These are phyloP conservation scores for Dolichallabes microphthalmus DNA, from an alignment of 2,113 vertebrate genomes.

Conservation along the genomic window DNA sequence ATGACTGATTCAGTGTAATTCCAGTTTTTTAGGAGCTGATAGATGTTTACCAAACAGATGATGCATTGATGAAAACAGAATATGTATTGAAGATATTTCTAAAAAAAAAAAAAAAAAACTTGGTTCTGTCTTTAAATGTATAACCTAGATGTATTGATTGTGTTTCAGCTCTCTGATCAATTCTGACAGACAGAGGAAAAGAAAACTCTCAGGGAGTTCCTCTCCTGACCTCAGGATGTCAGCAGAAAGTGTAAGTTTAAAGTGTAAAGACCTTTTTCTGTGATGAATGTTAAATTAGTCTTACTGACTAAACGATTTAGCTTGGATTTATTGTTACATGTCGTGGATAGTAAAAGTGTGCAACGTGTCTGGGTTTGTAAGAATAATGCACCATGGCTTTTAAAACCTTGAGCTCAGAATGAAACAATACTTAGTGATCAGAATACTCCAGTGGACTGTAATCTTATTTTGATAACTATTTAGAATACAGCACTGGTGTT, in stretches of 20 bases:
- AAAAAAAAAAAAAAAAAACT: too few species aligned
- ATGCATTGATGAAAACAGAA: not conserved
- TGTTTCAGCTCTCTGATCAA: constrained; percentile 76
- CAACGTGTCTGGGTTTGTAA: not conserved
- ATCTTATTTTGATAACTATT: not conserved
- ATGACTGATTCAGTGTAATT: not conserved
- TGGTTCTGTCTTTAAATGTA: not conserved
- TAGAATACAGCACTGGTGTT: not conserved
- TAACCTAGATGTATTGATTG: not conserved
- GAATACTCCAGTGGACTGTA: not conserved
- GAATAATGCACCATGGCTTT: not conserved
- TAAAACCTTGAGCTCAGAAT: not conserved
- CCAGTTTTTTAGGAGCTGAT: not conserved
- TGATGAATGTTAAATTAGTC: not conserved
- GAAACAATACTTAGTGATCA: not conserved
- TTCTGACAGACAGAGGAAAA: constrained; percentile 89
- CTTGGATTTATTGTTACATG: not conserved
- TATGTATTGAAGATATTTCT: not conserved
- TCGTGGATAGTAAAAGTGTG: not conserved
- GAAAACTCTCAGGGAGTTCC: constrained; percentile 85
- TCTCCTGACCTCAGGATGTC: constrained; percentile 84
- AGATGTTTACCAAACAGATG: not conserved
- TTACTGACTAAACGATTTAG: not conserved
- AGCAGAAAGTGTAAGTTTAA: constrained; percentile 86
- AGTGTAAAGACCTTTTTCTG: not conserved